Percentiles rank a stretch among this genome's conserved stretches.
Conservation (phyloP, 2,113 vertebrate genomes). For the Malaclemys terrapin region DNA sequence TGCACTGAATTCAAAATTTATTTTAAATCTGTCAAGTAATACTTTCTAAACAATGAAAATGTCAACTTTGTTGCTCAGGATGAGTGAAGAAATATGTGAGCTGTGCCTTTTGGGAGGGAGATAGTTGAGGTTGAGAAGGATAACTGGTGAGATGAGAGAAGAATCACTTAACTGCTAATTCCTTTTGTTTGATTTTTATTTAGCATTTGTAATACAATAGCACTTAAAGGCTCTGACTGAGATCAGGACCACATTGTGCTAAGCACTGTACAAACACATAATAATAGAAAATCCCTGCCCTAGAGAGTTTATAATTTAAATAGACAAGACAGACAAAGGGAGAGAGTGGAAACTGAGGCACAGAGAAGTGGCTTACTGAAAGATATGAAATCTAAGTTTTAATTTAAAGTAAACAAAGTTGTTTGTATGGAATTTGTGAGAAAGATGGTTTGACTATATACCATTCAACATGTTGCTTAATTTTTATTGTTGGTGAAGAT, state of each 20-base stretch:
- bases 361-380: neutral
- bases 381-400: neutral
- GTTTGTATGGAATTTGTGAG: neutral
- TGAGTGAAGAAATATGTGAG: neutral
- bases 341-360: neutral
- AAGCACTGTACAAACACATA: neutral
- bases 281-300: neutral
- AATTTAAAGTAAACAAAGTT: neutral
- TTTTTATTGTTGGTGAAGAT: neutral
- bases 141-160: neutral
- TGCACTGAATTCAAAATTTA: conserved; percentile 3
- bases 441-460: neutral
- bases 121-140: conserved; percentile 12
- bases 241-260: neutral
- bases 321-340: neutral
- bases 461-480: neutral
- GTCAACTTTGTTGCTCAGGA: neutral
- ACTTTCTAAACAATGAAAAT: conserved; percentile 32
- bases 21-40: neutral
- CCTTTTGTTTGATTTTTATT: neutral
- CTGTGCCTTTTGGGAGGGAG: neutral
- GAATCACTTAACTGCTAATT: neutral
- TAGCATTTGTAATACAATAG: neutral
- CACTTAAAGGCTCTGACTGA: conserved; percentile 3
- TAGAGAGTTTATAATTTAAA: neutral